Percentiles rank a stretch among this genome's conserved stretches.
Evolutionary conservation across 2,888 invertebrate genomes (phyloP).

Genomic region (Orthonychiurus folsomi): DNA sequence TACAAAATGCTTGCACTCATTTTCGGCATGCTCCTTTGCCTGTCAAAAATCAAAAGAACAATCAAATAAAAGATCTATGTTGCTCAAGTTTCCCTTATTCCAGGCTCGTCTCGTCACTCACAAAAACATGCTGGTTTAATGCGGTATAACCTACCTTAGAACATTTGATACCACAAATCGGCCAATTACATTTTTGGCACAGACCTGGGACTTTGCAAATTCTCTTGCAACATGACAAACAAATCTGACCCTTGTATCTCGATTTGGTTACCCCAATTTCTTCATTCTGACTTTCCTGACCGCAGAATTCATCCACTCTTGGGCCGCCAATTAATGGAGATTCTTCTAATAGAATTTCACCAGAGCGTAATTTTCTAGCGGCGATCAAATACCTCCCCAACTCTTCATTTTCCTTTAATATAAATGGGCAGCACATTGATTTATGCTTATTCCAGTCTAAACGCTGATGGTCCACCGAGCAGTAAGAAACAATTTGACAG

Average conservation of each 20-base stretch:
- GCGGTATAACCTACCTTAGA: constrained; percentile 13
- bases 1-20: constrained; percentile 15
- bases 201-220: constrained; percentile 9
- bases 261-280: background rate
- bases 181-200: constrained; percentile 18
- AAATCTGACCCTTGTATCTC: constrained; percentile 3
- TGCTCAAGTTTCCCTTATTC: background rate
- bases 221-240: constrained; percentile 12
- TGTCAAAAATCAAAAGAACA: background rate
- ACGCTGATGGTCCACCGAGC: constrained; percentile 19
- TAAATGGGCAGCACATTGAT: constrained; percentile 14
- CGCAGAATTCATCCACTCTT: background rate
- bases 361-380: constrained; percentile 15
- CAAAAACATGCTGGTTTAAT: background rate
- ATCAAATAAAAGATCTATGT: background rate
- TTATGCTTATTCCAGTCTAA: constrained; percentile 19
- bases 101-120: background rate
- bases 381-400: constrained; percentile 15
- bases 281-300: background rate
- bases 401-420: constrained; percentile 9
- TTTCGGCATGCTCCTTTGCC: constrained; percentile 17
- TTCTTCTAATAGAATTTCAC: constrained; percentile 16
- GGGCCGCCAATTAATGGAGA: constrained; percentile 4
- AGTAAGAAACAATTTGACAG: constrained; percentile 18
- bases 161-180: constrained; percentile 14